Base-by-base conservation (phyloP, 2,797 vertebrate genomes). In the Esox lucius region DNA sequence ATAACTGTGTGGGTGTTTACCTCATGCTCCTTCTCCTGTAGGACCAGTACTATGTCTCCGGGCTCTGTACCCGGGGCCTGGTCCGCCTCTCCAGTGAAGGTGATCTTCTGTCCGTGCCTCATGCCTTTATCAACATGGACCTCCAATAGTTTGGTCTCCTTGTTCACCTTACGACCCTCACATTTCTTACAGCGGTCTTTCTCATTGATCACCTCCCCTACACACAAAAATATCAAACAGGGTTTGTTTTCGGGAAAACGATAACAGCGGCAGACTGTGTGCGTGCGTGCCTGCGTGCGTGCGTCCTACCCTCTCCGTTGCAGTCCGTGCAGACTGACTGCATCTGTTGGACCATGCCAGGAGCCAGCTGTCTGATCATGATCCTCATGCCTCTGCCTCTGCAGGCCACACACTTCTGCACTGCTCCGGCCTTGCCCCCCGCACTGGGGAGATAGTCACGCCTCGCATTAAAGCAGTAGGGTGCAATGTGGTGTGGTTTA, bases 321-420 rank as follows among this genome's bases (percentile, higher is more conserved):
- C 98, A 99, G 87, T 99, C 97, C 9, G 96, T 97, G 79, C 98
- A 99, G 75, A 99, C 97, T 0, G 98, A 99, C 89, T 99, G 97
- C 98, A 99, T 98, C 92, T 99, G 98, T 87, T 99, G 97, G 48
- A 99, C 98, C 98, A 99, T 99, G 1, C 98, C 98, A 0, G 98
- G 97, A 74, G 96, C 98, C 93, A 99, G 93, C 91, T 99, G 98
- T 88, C 98, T 95, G 87, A 99, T 98, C 96, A 99, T 97, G 87
- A 99, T 96, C 80, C 97, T 95, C 75, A 99, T 95, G 49, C 98
- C 98, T 72, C 97, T 92, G 65, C 98, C 98, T 85, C 97, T 94
- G 90, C 98, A 99, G 61, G 96, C 94, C 72, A 92, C 91, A 81
- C 98, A 99, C 86, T 98, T 99, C 91, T 99, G 97, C 87, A 99